A percentile compares a stretch with the other conserved stretches of the same genome.
phyloP scores from a whole-genome alignment of 1,140 invertebrate species.

The Eriosoma lanigerum region DNA sequence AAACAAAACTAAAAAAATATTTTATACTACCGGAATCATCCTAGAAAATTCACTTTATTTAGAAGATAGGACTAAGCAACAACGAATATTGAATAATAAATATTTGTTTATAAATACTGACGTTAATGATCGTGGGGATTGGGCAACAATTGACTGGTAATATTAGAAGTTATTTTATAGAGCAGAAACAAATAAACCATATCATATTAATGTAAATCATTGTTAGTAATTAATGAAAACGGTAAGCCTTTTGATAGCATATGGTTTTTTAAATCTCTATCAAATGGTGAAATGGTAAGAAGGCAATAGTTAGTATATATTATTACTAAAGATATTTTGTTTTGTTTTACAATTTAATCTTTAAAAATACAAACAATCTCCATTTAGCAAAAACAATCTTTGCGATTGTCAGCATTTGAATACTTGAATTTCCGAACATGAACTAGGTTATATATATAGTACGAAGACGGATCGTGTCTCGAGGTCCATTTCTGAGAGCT shows the following conservation, averaged over 20 bases:
- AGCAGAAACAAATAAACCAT: neutral
- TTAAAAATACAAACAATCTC: neutral
- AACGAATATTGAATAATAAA: neutral
- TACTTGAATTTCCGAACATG: slow-evolving; percentile 3
- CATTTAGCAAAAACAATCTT: neutral
- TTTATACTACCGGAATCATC: neutral
- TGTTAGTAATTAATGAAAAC: neutral
- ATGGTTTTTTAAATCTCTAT: slow-evolving; percentile 23
- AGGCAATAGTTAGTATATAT: slow-evolving; percentile 26
- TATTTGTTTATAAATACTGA: neutral
- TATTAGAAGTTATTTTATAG: slow-evolving; percentile 1
- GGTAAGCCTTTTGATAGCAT: neutral
- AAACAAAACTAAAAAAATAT: neutral
- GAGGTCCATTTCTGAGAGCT: too few species aligned
- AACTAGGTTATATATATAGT: neutral
- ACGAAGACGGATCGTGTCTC: too few species aligned
- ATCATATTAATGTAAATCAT: neutral
- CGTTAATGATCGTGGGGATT: neutral
- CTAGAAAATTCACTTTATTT: neutral
- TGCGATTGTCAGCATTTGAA: slow-evolving; percentile 1
- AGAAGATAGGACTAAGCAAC: slow-evolving; percentile 1
- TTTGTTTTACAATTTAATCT: slow-evolving; percentile 2
- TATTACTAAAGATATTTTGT: neutral
- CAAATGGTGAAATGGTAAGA: slow-evolving; percentile 13
- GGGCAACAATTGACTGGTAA: neutral